Evolutionary conservation across 2,113 vertebrate genomes (phyloP), one percentile per base, ranked within the genome.

Genomic region (Callorhinus ursinus): DNA sequence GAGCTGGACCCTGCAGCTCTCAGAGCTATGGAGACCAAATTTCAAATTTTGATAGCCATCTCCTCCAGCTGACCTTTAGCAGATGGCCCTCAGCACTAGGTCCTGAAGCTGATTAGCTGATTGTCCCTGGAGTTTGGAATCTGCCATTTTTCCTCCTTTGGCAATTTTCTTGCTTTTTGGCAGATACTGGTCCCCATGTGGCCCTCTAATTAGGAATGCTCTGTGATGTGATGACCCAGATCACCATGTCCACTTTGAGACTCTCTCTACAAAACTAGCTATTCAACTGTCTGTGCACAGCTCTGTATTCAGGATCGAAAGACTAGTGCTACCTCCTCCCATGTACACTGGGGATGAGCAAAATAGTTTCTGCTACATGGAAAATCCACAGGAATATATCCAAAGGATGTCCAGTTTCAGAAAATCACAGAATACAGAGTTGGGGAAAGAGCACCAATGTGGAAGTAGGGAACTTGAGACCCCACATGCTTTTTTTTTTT

Each of bases 31-130:
- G 28, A 89, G 53, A 82, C 31, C 67, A 96, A 84, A 36, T 82
- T 92, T 98, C 89, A 87, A 96, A 79, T 72, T 97, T 61, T 94
- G 69, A 97, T 92, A 96, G 88, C 16, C 22, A 14, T 53, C 46
- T 33, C 84, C 85, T 97, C 93, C 63, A n/a, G 90, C 46, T 1
- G 15, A 83, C 69, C 79, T 96, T 89, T 51, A 0, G 0, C 90
- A 84, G 90, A 91, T 55, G 39, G 85, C 57, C 90, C 72, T 10
- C 74, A 2, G 67, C 36, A 86, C 49, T 5, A 92, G 90, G 46
- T 87, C 42, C n/a, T 80, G 22, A 1, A 89, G 14, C 80, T 90
- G 97, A 95, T 88, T 85, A 85, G 92, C 19, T 53, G 53, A 79
- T 69, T 80, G 74, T 79, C 81, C 85, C 67, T 6, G 2, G 46